phyloP scores from a whole-genome alignment of 2,797 vertebrate species.

The Bucorvus abyssinicus region DNA sequence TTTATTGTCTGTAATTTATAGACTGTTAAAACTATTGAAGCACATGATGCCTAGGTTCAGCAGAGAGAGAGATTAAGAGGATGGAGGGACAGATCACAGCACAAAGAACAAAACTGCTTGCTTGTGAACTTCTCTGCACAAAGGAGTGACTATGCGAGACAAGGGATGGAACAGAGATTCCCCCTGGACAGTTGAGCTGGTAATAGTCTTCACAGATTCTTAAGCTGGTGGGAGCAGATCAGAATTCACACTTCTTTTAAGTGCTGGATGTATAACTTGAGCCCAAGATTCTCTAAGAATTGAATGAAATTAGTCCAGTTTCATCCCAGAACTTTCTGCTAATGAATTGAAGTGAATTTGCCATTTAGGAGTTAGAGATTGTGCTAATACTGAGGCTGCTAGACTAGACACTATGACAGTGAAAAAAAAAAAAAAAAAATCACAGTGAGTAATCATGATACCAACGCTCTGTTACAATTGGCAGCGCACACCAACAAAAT shows the following conservation, averaged over 20 bases:
- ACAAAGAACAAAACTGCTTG: background rate
- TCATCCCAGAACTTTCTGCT: background rate
- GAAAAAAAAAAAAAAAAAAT: background rate
- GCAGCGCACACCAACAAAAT: background rate
- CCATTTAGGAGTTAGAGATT: background rate
- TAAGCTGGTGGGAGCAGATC: background rate
- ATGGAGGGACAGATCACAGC: background rate
- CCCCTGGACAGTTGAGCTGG: background rate
- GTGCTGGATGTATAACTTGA: background rate
- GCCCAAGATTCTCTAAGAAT: background rate
- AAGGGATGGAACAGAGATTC: background rate
- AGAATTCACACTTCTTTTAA: background rate
- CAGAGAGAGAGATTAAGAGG: background rate
- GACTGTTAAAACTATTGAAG: conserved; percentile 20
- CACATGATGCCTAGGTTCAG: background rate
- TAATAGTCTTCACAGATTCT: background rate
- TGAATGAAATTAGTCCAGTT: background rate
- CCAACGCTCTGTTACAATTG: background rate
- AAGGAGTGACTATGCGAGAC: background rate
- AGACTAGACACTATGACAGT: background rate
- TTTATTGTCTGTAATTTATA: conserved; percentile 25
- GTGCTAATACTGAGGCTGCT: background rate
- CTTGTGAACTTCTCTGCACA: background rate
- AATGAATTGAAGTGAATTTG: background rate
- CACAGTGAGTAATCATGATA: background rate